A percentile compares a stretch with the other conserved stretches of the same genome.
These are phyloP conservation scores for Phalacrocorax pelagicus DNA, from an alignment of 2,113 vertebrate species.

Conservation along the genomic window DNA sequence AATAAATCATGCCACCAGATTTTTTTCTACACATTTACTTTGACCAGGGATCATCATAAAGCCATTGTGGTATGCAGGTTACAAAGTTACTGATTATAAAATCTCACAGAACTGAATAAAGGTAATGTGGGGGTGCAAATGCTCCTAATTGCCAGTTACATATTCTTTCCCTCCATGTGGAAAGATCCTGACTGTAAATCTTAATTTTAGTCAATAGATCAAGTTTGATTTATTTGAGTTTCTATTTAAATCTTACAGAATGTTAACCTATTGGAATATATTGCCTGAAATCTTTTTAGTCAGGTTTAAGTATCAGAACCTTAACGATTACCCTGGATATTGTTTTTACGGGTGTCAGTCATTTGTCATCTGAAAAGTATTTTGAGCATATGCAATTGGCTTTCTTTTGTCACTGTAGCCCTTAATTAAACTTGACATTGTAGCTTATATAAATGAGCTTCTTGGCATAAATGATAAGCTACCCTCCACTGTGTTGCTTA, in stretches of 20 bases:
- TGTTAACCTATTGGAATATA: not conserved
- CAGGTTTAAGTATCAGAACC: slow-evolving; percentile 6
- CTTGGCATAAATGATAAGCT: slow-evolving; percentile 22
- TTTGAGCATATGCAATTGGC: not conserved
- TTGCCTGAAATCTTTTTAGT: not conserved
- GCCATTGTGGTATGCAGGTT: not conserved
- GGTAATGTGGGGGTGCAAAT: not conserved
- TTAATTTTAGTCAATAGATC: not conserved
- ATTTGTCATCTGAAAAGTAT: not conserved
- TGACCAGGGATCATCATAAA: not conserved
- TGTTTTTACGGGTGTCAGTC: not conserved
- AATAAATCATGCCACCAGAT: not conserved
- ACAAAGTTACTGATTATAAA: not conserved
- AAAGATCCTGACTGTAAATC: not conserved
- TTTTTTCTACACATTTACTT: not conserved
- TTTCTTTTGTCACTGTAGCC: slow-evolving; percentile 31
- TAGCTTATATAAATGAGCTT: slow-evolving; percentile 17
- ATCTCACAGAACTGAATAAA: not conserved
- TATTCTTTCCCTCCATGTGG: not conserved
- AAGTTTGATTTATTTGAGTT: not conserved
- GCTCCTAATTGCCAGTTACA: not conserved
- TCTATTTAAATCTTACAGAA: not conserved
- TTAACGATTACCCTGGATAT: not conserved
- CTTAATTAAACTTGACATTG: slow-evolving; percentile 53
- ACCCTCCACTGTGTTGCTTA: not conserved